phyloP scores from a whole-genome alignment of 2,113 vertebrate genomes.

The Laticauda colubrina region DNA sequence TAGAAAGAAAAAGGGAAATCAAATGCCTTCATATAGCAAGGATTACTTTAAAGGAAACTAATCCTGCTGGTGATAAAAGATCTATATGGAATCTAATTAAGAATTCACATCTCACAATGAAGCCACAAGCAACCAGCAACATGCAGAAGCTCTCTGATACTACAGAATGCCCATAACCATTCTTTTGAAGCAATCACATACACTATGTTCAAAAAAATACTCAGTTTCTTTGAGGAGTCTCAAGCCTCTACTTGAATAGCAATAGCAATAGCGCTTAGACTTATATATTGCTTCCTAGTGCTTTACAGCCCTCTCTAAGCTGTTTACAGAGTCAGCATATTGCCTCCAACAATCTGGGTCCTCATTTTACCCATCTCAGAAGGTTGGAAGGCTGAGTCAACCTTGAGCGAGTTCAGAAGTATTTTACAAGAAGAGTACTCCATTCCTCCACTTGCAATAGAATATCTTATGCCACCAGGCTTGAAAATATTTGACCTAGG shows the following conservation, averaged over 20 bases:
- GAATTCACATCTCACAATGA: not conserved
- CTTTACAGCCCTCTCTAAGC: too few species aligned
- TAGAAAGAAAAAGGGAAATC: constrained; percentile 21
- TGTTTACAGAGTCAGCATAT: too few species aligned
- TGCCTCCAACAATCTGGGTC: too few species aligned
- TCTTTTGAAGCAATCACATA: not conserved
- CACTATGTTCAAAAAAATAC: not conserved
- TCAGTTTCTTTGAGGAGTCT: not conserved
- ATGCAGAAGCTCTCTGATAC: not conserved
- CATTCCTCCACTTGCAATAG: too few species aligned
- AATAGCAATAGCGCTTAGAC: not conserved
- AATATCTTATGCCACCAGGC: too few species aligned
- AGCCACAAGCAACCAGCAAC: not conserved
- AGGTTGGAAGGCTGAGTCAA: too few species aligned
- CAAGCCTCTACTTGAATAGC: not conserved
- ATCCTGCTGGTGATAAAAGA: not conserved
- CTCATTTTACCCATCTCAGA: too few species aligned
- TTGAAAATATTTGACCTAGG: too few species aligned
- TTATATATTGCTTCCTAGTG: not conserved
- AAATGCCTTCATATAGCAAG: not conserved
- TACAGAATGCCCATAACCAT: not conserved
- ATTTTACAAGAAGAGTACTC: too few species aligned
- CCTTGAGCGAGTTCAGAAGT: too few species aligned
- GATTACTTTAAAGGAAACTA: not conserved
- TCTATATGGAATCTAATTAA: not conserved